phyloP scores from a whole-genome alignment of 2,113 vertebrate species.

The Pogonocichla stellata region DNA sequence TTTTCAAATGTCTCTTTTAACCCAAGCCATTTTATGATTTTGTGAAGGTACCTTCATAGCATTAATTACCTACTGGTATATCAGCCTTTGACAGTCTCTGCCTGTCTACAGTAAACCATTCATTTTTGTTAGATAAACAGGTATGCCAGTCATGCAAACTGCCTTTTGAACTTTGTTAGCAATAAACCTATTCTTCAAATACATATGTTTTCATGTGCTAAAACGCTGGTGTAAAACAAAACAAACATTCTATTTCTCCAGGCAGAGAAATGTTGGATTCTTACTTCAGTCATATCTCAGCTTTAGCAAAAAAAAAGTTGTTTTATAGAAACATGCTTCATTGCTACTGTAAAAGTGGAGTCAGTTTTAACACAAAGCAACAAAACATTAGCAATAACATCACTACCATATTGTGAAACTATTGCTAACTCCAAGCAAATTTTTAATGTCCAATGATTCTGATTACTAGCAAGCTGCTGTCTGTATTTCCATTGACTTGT shows the following conservation, averaged over 20 bases:
- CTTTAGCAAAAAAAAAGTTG: neutral
- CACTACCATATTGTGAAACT: neutral
- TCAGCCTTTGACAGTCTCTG: neutral
- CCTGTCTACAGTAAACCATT: neutral
- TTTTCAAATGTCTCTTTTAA: neutral
- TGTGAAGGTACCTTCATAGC: neutral
- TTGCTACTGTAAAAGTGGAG: neutral
- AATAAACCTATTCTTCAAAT: neutral
- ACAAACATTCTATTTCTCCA: neutral
- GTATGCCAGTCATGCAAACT: neutral
- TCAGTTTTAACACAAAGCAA: neutral
- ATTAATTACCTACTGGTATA: neutral
- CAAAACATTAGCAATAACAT: neutral
- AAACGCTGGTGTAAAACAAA: neutral
- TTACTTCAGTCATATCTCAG: neutral
- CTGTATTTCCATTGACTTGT: neutral
- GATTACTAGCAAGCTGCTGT: neutral
- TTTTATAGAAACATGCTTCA: neutral
- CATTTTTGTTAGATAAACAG: neutral
- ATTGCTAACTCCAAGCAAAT: neutral
- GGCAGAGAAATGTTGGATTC: neutral
- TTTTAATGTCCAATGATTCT: neutral
- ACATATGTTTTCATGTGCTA: accelerated
- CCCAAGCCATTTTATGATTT: neutral
- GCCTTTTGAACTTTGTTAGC: neutral